Percentiles rank a stretch among this genome's conserved stretches.
Evolutionary conservation across 2,113 vertebrate species (phyloP).

Genomic region (Saccopteryx leptura): DNA sequence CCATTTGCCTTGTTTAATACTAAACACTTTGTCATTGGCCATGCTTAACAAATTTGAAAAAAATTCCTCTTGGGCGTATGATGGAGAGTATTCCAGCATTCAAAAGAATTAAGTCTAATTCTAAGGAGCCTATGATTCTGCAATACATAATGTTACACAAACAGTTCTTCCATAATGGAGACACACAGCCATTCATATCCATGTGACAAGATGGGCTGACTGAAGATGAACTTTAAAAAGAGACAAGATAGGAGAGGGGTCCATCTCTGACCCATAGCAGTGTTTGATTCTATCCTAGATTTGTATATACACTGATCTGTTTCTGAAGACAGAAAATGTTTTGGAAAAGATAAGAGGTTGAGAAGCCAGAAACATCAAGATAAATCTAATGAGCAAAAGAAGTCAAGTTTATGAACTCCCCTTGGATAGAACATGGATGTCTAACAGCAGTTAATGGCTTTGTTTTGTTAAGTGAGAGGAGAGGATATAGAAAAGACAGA

Average conservation of each 20-base stretch:
- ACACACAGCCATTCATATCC: not conserved
- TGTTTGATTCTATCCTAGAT: not conserved
- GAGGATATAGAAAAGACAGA: too few relatives aligned
- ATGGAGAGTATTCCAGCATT: not conserved
- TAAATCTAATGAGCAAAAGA: slow-evolving; percentile 15
- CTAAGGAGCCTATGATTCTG: not conserved
- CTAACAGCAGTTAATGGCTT: not conserved
- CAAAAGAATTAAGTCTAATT: not conserved
- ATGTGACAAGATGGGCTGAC: accelerated
- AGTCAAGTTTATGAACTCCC: not conserved
- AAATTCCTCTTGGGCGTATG: not conserved
- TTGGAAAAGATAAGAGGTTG: not conserved
- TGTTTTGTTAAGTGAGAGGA: not conserved
- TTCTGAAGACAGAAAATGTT: not conserved
- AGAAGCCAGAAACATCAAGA: not conserved
- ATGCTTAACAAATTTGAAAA: slow-evolving; percentile 15
- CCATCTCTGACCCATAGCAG: not conserved
- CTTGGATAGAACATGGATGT: not conserved
- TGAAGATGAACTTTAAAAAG: not conserved
- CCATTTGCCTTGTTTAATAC: not conserved
- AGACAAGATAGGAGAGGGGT: not conserved
- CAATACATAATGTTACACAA: not conserved
- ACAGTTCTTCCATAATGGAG: not conserved
- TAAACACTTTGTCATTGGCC: not conserved
- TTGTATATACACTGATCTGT: not conserved